phyloP scores from a whole-genome alignment of 1,140 invertebrate genomes.

The Hyles euphorbiae region DNA sequence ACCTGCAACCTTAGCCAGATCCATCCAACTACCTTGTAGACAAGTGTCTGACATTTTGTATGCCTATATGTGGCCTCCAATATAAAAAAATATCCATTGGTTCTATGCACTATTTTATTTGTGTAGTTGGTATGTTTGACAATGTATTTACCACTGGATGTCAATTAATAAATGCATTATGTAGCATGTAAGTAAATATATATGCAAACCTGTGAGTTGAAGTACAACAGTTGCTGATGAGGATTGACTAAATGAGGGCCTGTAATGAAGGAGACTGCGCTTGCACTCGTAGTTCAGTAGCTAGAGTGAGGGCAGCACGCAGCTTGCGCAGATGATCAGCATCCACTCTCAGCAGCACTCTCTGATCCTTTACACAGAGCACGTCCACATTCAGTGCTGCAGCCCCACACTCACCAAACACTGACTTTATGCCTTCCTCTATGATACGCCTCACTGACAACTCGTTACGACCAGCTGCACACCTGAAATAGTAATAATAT shows the following conservation, averaged over 20 bases:
- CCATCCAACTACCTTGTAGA: no score
- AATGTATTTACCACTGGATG: no score
- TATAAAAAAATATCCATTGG: no score
- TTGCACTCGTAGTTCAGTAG: slow-evolving; percentile 1
- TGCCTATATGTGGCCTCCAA: no score
- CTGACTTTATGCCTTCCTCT: background rate
- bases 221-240: no score
- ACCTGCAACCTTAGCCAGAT: no score
- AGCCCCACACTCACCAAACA: slow-evolving; percentile 4
- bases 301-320: background rate
- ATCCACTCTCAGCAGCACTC: background rate
- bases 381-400: slow-evolving; percentile 1
- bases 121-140: no score
- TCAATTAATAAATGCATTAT: no score
- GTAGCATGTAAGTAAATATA: no score
- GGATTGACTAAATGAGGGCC: background rate
- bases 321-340: background rate
- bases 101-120: no score
- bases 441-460: background rate
- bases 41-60: no score
- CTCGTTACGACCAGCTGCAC: background rate
- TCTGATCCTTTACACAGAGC: background rate
- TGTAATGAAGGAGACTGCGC: background rate
- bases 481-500: background rate
- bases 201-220: no score